Base-by-base conservation (phyloP, 2,113 vertebrate genomes). In the Pygoscelis antarcticus region DNA sequence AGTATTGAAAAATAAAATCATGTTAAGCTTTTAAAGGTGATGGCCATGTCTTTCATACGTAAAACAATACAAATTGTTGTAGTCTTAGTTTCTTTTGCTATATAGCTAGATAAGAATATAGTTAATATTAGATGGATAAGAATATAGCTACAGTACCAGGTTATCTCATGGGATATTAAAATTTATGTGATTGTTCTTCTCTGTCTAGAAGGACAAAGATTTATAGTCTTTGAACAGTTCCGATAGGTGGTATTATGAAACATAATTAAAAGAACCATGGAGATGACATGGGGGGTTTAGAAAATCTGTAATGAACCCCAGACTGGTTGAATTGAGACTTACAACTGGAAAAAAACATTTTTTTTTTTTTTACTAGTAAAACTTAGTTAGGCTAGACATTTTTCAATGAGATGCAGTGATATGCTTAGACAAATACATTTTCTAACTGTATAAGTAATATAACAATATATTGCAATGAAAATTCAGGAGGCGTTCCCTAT, bases 341-440 rank as follows among this genome's bases (percentile, higher is more conserved):
- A 51, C 2, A 80, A 65, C 16, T 85, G 38, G 38, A 96, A 62
- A 61, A 87, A 4, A 2, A 0, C 25, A 3, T 68, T 16, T 60
- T 84, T 69, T 64, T 64, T 20, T 54, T 88, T 55, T 22, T 20
- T 4, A 49, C 32, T 79, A 32, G 52, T 61, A 83, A 71, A 93
- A 58, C 8, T 78, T 86, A 68, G 34, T 79, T 82, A 84, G 26
- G 12, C 13, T 55, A n/a, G 27, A 26, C 68, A 32, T 89, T 94
- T 93, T 89, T 83, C 78, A 87, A 1, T 91, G 58, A 86, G 71
- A 79, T 85, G 76, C 47, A 70, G 55, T 88, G 71, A 93, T 77
- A 52, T 78, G 52, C 83, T 94, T 91, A 61, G 87, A 83, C 76
- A 93, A 89, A 78, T 38, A 87, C 62, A 65, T 93, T 93, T 96